These are phyloP conservation scores for Pycnonotus jocosus DNA, from an alignment of 2,113 vertebrate species.

Conservation along the genomic window DNA sequence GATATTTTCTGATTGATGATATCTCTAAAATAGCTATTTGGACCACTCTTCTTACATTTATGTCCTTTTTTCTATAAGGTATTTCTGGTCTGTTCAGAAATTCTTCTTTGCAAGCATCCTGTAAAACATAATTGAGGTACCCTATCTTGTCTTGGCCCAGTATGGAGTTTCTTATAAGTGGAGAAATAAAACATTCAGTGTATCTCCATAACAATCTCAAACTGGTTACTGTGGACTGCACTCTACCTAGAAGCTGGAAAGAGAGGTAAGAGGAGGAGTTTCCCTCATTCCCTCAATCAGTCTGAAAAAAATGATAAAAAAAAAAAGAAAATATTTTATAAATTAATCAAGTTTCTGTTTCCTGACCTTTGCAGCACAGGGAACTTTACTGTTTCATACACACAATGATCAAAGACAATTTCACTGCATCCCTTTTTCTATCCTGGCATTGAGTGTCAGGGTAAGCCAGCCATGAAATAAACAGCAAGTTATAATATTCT, in stretches of 20 bases:
- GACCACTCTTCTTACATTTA: not conserved
- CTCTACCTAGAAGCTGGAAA: not conserved
- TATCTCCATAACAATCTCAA: not conserved
- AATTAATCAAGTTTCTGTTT: not conserved
- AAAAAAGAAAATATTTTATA: not conserved
- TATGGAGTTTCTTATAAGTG: not conserved
- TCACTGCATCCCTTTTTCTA: not conserved
- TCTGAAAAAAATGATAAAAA: not conserved
- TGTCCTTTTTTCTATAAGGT: not conserved
- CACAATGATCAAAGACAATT: not conserved
- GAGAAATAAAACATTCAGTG: not conserved
- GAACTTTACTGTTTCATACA: not conserved
- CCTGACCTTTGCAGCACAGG: not conserved
- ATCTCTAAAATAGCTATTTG: conserved; percentile 9
- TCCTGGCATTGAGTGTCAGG: not conserved
- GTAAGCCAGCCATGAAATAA: not conserved
- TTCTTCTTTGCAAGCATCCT: conserved; percentile 1
- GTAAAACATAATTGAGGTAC: conserved; percentile 20
- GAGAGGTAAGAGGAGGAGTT: not conserved
- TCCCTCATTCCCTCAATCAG: not conserved
- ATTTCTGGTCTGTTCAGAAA: conserved; percentile 24
- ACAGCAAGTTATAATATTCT: not conserved
- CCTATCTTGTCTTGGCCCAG: not conserved
- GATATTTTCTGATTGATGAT: conserved; percentile 28
- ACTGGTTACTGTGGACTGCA: not conserved